Conservation (phyloP, 2,113 vertebrate genomes). For the Clarias gariepinus region DNA sequence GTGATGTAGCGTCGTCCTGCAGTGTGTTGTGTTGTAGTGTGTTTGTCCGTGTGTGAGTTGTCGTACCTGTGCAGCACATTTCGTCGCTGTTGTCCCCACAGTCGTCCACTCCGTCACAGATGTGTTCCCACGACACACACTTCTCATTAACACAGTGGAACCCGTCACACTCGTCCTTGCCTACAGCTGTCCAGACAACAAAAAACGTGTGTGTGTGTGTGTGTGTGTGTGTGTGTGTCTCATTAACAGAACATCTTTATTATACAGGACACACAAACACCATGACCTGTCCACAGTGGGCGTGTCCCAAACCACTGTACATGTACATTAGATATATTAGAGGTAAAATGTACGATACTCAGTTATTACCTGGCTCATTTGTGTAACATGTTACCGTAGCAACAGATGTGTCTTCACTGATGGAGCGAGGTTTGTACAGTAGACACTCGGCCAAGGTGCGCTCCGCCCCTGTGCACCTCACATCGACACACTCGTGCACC, state of each 20-base stretch:
- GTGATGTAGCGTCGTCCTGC: too few relatives aligned
- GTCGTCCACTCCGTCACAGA: constrained; percentile 85
- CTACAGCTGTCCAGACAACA: constrained; percentile 60
- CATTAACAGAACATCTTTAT: background rate
- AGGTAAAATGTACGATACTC: background rate
- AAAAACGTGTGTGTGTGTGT: too few relatives aligned
- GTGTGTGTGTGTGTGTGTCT: background rate
- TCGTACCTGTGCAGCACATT: constrained; percentile 87
- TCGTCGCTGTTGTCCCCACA: constrained; percentile 94
- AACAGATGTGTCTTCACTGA: background rate
- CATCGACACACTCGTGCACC: constrained; percentile 65
- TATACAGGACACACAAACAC: background rate
- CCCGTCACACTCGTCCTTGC: background rate
- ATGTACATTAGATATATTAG: background rate
- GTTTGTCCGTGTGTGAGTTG: background rate
- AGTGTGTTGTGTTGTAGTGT: background rate
- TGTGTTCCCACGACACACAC: constrained; percentile 62
- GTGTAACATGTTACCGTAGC: constrained; percentile 75
- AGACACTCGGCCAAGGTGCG: constrained; percentile 82
- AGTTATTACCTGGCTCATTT: background rate
- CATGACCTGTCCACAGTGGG: background rate
- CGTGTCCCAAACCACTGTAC: background rate
- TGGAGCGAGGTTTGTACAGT: constrained; percentile 51
- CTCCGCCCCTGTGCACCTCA: constrained; percentile 84
- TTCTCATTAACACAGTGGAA: constrained; percentile 85